Evolutionary conservation across 2,888 invertebrate genomes (phyloP), one percentile per base, ranked within the genome.

Genomic region (Euproctis similis): DNA sequence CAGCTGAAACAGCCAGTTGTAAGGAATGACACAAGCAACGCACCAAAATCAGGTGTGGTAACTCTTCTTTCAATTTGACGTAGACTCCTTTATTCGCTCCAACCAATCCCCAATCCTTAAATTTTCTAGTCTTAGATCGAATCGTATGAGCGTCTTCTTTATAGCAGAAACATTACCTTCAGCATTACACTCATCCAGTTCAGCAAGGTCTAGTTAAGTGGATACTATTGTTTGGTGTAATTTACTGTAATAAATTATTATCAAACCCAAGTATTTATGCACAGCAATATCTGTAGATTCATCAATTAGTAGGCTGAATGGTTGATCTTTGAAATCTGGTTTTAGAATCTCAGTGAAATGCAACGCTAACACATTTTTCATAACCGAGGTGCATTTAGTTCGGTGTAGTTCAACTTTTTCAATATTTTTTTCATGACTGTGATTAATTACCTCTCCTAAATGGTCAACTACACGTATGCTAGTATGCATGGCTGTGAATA

Each of bases 11-110:
- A 7, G 42, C 46, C 9, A 43, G 19, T 36, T 46, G 39, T 28
- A 69, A 31, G 13, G 61, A 64, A 39, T 69, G 66, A 31, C 66
- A 66, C 2, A 66, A 39, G 41, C 66, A 63, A 18, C 52, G 39
- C n/a, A 63, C 46, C 31, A 63, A 46, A 42, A 54, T 39, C 26
- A 59, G 30, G 28, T 50, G 28, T 11, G 59, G 56, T 6, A 50
- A 19, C 18, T 48, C 32, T 13, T 27, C 45, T 39, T 53, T 49
- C 8, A 59, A 28, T 9, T 51, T 44, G 30, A 20, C 29, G 25
- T 45, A 26, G 3, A 64, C 56, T 7, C 59, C 39, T 26, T 57
- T 55, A 29, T 57, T 44, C 2, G 32, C 11, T 1, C 62, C 57
- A 9, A 47, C 53, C 62, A 64, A n/a, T n/a, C n/a, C n/a, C n/a